Conservation (phyloP, 92 coral and sea anemone genomes). For the Actinernus sp. region DNA sequence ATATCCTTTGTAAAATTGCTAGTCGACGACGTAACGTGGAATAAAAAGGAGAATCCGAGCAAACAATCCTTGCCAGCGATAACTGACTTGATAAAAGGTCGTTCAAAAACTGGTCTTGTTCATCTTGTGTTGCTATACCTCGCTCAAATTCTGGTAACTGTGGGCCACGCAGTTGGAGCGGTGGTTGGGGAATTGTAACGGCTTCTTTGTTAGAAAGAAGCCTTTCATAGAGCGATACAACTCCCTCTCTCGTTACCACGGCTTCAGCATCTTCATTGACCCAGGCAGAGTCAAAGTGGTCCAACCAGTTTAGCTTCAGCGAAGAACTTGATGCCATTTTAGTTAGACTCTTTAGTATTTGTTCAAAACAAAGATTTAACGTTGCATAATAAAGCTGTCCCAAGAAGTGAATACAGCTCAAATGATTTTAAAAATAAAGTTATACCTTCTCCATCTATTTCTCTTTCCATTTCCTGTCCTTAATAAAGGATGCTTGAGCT, state of each 20-base stretch:
- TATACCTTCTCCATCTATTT: slow-evolving; percentile 14
- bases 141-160: slow-evolving; percentile 83
- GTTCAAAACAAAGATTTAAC: slow-evolving; percentile 41
- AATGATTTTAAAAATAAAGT: slow-evolving; percentile 13
- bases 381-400: slow-evolving; percentile 21
- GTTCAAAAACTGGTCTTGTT: slow-evolving; percentile 82
- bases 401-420: slow-evolving; percentile 1
- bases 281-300: slow-evolving; percentile 89
- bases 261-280: slow-evolving; percentile 75
- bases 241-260: slow-evolving; percentile 78
- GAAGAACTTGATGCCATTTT: slow-evolving; percentile 66
- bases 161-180: slow-evolving; percentile 79
- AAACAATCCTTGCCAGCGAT: slow-evolving; percentile 75
- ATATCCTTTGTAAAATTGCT: slow-evolving; percentile 79
- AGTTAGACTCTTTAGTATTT: neutral
- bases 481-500: slow-evolving; percentile 10
- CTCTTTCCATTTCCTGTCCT: slow-evolving; percentile 21
- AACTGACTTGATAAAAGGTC: slow-evolving; percentile 82
- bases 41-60: slow-evolving; percentile 85
- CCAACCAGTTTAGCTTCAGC: slow-evolving; percentile 76
- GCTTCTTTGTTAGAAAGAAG: slow-evolving; percentile 84
- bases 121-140: slow-evolving; percentile 59
- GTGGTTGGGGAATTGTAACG: slow-evolving; percentile 60
- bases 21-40: slow-evolving; percentile 86
- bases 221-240: slow-evolving; percentile 75